Percentiles rank a stretch among this genome's conserved stretches.
These are phyloP conservation scores for Drosophila repleta DNA, from an alignment of 1,140 invertebrate genomes.

Conservation along the genomic window DNA sequence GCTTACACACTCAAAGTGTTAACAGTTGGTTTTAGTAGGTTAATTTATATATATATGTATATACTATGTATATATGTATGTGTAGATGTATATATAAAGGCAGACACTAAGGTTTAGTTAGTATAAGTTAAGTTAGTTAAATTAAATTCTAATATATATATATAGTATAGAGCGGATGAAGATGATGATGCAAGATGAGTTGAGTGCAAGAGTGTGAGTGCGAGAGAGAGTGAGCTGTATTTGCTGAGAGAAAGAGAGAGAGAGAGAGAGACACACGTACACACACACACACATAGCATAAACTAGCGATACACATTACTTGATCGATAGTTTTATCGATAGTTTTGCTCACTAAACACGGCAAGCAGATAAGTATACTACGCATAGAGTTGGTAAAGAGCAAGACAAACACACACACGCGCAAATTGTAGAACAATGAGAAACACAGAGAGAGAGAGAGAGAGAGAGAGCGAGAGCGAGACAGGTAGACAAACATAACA, in stretches of 20 bases:
- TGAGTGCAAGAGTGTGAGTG: slow-evolving; percentile 12
- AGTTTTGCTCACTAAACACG: slow-evolving; percentile 1
- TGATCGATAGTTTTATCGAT: slow-evolving; percentile 7
- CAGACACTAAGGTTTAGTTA: slow-evolving; percentile 51
- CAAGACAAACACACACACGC: not conserved
- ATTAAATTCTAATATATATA: slow-evolving; percentile 7
- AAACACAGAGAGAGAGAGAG: not conserved
- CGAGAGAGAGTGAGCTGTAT: slow-evolving; percentile 12
- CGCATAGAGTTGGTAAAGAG: slow-evolving; percentile 8
- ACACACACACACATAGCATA: slow-evolving; percentile 6
- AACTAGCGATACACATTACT: not conserved
- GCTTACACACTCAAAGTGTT: slow-evolving; percentile 14
- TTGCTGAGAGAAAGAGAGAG: slow-evolving; percentile 4
- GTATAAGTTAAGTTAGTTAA: slow-evolving; percentile 17
- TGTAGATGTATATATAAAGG: slow-evolving; percentile 1
- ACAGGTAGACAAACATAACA: slow-evolving; percentile 25
- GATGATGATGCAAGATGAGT: slow-evolving; percentile 3
- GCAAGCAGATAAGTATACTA: slow-evolving; percentile 30
- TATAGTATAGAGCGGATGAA: not conserved
- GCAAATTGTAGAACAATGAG: slow-evolving; percentile 7
- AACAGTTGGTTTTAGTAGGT: slow-evolving; percentile 16
- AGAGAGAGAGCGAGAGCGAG: slow-evolving; percentile 5
- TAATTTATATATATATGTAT: slow-evolving; percentile 28
- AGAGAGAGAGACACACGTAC: slow-evolving; percentile 6
- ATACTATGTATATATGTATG: slow-evolving; percentile 21